Conservation (phyloP, 2,888 invertebrate genomes). For the Gari tellinella region DNA sequence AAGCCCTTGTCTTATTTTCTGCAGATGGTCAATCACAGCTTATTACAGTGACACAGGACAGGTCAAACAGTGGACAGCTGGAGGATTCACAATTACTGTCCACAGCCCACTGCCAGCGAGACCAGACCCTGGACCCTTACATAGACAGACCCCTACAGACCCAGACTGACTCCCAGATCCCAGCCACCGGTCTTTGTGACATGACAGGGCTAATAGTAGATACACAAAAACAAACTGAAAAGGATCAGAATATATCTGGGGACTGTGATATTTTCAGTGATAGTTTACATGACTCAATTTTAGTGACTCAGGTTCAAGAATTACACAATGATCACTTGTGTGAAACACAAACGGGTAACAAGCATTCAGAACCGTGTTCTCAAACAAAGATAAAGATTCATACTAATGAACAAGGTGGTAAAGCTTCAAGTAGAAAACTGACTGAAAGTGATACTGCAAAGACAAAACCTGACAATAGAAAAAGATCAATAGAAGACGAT, state of each 20-base stretch:
- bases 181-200: constrained; percentile 24
- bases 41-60: constrained; percentile 5
- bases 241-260: constrained; percentile 17
- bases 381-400: neutral
- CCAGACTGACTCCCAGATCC: constrained; percentile 17
- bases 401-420: neutral
- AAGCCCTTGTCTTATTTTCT: too few species aligned
- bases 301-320: constrained; percentile 6
- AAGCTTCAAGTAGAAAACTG: constrained; percentile 1
- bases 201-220: constrained; percentile 57
- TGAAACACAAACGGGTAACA: constrained; percentile 2
- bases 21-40: constrained; percentile 1
- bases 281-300: constrained; percentile 29
- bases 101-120: too few species aligned
- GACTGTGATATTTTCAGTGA: constrained; percentile 54
- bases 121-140: neutral
- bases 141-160: neutral
- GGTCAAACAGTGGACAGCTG: neutral
- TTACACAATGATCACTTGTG: neutral
- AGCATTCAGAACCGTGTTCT: neutral
- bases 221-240: constrained; percentile 22
- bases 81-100: too few species aligned
- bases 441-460: constrained; percentile 29
- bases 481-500: constrained; percentile 41
- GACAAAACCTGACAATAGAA: neutral